Evolutionary conservation across 1,140 invertebrate species (phyloP).

Genomic region (Parapsyche elsis): DNA sequence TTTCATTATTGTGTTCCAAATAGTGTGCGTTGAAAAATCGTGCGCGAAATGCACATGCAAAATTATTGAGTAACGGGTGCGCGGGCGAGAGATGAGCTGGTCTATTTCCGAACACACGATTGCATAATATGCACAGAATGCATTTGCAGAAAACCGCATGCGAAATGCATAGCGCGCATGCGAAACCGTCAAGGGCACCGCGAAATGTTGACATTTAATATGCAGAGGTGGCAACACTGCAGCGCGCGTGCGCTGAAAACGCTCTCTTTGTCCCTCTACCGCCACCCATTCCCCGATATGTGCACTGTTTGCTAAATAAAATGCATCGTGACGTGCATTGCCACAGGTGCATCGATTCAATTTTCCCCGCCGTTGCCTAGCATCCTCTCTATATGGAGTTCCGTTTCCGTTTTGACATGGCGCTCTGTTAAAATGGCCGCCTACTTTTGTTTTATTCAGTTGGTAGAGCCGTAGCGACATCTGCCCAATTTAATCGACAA

Average conservation of each 20-base stretch:
- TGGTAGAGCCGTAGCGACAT: neutral
- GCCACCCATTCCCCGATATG: no score
- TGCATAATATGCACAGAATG: neutral
- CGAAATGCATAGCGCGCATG: slow-evolving; percentile 1
- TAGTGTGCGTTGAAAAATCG: no score
- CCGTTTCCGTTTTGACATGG: neutral
- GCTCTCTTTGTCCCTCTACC: slow-evolving; percentile 35
- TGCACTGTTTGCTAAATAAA: neutral
- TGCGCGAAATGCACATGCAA: neutral
- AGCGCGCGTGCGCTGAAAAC: neutral
- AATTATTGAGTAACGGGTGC: neutral
- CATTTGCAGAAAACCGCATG: neutral
- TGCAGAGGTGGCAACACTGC: neutral
- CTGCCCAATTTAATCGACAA: no score
- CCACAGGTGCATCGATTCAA: neutral
- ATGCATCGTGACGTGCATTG: neutral
- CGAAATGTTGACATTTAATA: neutral
- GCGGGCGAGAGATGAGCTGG: neutral
- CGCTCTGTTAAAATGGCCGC: neutral
- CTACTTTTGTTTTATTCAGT: no score
- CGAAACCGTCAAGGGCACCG: neutral
- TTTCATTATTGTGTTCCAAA: no score
- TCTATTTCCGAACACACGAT: neutral
- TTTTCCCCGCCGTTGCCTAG: no score
- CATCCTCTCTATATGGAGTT: no score